Percentiles rank a stretch among this genome's conserved stretches.
Conservation (phyloP, 1,140 invertebrate species). For the Cotesia vestalis region DNA sequence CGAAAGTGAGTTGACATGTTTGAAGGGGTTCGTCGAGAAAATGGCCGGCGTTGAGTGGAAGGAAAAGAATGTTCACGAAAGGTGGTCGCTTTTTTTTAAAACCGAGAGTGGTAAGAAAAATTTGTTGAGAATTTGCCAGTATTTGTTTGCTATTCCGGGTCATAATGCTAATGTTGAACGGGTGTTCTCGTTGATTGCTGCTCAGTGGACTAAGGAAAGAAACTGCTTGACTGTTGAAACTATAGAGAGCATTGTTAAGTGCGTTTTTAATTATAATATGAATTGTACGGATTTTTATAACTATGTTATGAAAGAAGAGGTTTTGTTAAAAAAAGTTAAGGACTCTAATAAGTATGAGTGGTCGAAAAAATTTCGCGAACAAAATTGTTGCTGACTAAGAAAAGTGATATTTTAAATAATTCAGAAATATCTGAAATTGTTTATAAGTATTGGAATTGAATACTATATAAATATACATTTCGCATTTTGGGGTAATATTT, state of each 20-base stretch:
- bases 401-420: too few relatives aligned
- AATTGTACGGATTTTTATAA: slow-evolving; percentile 21
- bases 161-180: slow-evolving; percentile 38
- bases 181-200: slow-evolving; percentile 35
- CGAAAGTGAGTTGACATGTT: neutral
- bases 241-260: slow-evolving; percentile 5
- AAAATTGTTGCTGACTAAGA: too few relatives aligned
- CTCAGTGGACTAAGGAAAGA: slow-evolving; percentile 37
- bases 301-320: neutral
- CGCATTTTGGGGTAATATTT: too few relatives aligned
- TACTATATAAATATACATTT: too few relatives aligned
- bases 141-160: slow-evolving; percentile 36
- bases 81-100: slow-evolving; percentile 26
- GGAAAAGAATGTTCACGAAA: slow-evolving; percentile 10
- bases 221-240: slow-evolving; percentile 23
- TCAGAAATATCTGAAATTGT: too few relatives aligned
- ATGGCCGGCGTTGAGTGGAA: neutral
- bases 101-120: neutral
- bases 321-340: slow-evolving; percentile 18
- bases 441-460: too few relatives aligned
- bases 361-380: neutral
- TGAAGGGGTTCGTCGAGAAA: slow-evolving; percentile 24
- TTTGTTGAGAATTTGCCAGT: slow-evolving; percentile 34
- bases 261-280: slow-evolving; percentile 24
- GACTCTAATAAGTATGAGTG: slow-evolving; percentile 20